phyloP scores from a whole-genome alignment of 2,797 vertebrate genomes.

The Anabas testudineus region DNA sequence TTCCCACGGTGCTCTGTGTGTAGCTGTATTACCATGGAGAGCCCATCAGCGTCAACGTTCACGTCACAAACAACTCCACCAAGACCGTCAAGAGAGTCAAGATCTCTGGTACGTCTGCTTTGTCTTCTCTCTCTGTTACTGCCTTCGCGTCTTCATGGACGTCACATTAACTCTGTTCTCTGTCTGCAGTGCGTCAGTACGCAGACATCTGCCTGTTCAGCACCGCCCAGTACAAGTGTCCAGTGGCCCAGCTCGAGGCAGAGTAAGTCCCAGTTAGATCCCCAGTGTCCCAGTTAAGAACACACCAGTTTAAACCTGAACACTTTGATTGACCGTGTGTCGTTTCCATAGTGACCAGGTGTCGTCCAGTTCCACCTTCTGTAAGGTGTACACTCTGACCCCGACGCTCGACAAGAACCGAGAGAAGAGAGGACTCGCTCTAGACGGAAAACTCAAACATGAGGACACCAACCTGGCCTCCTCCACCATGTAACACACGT shows the following conservation, averaged over 20 bases:
- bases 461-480: conserved; percentile 99
- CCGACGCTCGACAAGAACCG: conserved; percentile 96
- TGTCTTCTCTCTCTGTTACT: background rate
- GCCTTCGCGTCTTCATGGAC: background rate
- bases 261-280: conserved; percentile 87
- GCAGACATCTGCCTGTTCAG: conserved; percentile 98
- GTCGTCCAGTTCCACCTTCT: conserved; percentile 96
- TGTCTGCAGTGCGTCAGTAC: conserved; percentile 93
- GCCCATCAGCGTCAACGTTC: conserved; percentile 97
- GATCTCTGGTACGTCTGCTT: conserved; percentile 88
- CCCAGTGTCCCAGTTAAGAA: conserved; percentile 56
- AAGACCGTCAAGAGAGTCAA: conserved; percentile 98
- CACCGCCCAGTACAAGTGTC: conserved; percentile 97
- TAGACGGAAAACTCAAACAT: conserved; percentile 97
- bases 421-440: conserved; percentile 94
- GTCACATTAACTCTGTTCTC: too few relatives aligned
- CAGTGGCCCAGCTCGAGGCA: conserved; percentile 92
- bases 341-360: conserved; percentile 89
- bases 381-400: conserved; percentile 97
- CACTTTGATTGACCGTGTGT: conserved; percentile 40
- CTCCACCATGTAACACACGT: conserved; percentile 80
- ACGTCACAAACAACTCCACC: conserved; percentile 98
- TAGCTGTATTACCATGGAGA: conserved; percentile 98
- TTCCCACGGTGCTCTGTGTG: conserved; percentile 42
- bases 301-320: background rate